phyloP scores from a whole-genome alignment of 2,797 vertebrate genomes.

The Ibycter americanus region DNA sequence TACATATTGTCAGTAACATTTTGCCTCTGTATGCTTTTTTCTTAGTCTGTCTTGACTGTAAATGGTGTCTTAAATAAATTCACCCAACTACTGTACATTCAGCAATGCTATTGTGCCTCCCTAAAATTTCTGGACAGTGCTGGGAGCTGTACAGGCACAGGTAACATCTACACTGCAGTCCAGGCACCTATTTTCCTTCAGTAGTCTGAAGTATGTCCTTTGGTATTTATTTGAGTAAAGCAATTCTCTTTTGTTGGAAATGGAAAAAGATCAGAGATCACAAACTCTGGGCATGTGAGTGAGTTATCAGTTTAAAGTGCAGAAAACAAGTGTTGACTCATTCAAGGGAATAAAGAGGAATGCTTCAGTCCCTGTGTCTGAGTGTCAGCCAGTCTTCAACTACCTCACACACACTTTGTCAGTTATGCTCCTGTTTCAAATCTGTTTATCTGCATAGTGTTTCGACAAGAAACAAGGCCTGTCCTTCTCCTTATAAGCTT shows the following conservation, averaged over 20 bases:
- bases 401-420: not conserved
- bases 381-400: not conserved
- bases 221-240: not conserved
- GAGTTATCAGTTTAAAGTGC: not conserved
- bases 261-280: not conserved
- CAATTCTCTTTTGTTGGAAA: not conserved
- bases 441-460: not conserved
- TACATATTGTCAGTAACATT: not conserved
- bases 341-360: not conserved
- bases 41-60: not conserved
- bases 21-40: not conserved
- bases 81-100: not conserved
- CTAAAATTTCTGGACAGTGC: not conserved
- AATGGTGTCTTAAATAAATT: not conserved
- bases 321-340: not conserved
- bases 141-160: not conserved
- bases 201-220: not conserved
- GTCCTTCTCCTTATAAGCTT: not conserved
- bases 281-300: not conserved
- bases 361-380: not conserved
- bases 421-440: not conserved
- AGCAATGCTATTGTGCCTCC: not conserved
- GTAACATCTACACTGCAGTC: not conserved
- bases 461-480: not conserved
- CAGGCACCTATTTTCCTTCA: not conserved